Evolutionary conservation across 2,888 invertebrate species (phyloP), one percentile per base, ranked within the genome.

Genomic region (Polietes domitor): DNA sequence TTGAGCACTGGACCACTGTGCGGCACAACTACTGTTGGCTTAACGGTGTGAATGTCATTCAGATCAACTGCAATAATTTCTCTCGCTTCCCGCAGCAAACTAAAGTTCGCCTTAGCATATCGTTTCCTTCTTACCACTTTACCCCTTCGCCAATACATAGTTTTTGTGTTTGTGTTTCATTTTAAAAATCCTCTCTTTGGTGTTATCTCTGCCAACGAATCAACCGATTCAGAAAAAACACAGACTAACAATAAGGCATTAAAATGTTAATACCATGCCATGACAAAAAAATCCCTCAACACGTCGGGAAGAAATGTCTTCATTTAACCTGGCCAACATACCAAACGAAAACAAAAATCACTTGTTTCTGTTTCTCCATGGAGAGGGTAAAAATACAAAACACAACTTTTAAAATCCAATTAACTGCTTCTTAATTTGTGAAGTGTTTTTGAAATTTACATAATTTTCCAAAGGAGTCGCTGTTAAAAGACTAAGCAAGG

Each of bases 341-440:
- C 37, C 61, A 61, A 9, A 19, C n/a, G 43, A 65, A 9, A 7
- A 21, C 21, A 21, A 53, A 53, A 53, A 21, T 21, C 19, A 53
- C 19, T 53, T 53, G 53, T 53, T 53, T 15, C 19, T 17, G n/a
- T 1, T 15, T n/a, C 50, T 9, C 5, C 37, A 37, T 9, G 37
- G 12, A 12, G 2, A 50, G 17, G 50, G 7, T n/a, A 50, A 50
- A 17, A 53, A 6, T 21, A 55, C 37, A 37, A 19, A 74, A 61
- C 41, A 73, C 24, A 17, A 21, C 21, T 55, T 61, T 28, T 41
- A 43, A 41, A 43, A 73, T 55, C 75, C 76, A 79, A 79, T 82
- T 82, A 82, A 72, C 72, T 72, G 75, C 72, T 68, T 76, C 71
- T 78, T 78, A 78, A 82, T 82, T 82, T 72, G 21, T 47, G 65